Evolutionary conservation across 1,140 invertebrate species (phyloP), one percentile per base, ranked within the genome.

Genomic region (Plutomurus gul): DNA sequence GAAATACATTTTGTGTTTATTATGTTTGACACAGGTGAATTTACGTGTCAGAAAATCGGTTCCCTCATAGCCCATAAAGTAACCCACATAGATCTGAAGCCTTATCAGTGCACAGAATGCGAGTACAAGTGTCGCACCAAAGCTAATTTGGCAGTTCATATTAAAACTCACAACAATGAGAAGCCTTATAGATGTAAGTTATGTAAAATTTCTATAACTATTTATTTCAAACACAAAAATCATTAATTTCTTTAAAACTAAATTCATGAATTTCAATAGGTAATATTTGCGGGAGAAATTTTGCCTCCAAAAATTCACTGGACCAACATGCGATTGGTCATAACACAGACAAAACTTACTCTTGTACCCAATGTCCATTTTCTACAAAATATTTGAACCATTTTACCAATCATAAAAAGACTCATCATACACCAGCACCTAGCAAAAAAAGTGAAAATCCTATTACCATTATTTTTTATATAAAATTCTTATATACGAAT

Each of bases 311-410:
- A 86, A 89, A 88, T 65, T 90, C 89, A 30, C 82, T 92, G 18
- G 89, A 91, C 79, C 89, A 90, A 80, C 91, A 92, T 84, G 84
- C 88, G 79, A 86, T 85, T 22, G 89, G 87, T 1, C 91, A 92
- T 85, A 87, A 87, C 51, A 87, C 87, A 79, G 87, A 89, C 36
- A 84, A 89, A 37, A 89, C 90, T 78, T 89, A 89, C 83, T 84
- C 88, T 1, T 92, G 91, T 85, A 91, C 91, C 78, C 86, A 87
- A 10, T 92, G 91, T 87, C 89, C 90, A 18, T 92, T 92, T 84
- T 87, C 89, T 76, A 92, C 91, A 22, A 92, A 92, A 84, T 92
- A 90, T 85, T 87, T 91, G 73, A 91, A 90, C 81, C 91, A 92
- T 85, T 87, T 92, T 77, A 89, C 90, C 46, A 88, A 89, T 20